Base-by-base conservation (phyloP, 2,797 vertebrate species). In the Pseudochromis fuscus region DNA sequence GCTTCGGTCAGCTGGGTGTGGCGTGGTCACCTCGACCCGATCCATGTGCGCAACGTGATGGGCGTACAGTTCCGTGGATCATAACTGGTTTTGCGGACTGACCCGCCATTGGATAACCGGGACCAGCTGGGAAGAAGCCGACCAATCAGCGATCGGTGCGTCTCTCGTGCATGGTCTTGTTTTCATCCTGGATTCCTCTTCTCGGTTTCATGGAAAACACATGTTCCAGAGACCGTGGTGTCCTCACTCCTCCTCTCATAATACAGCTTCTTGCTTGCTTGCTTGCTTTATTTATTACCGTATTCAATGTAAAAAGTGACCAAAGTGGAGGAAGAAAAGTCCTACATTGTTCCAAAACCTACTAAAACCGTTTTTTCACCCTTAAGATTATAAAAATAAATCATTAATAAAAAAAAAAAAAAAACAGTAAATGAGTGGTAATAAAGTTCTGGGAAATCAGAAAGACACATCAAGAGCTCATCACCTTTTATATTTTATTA, bases 21-120 rank as follows among this genome's bases (percentile, higher is more conserved):
- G 89, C 84, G 86, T 84, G 82, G 67, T 84, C 89, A 83, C 84
- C 72, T 80, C 82, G 38, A 72, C 65, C 75, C n/a, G 87, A 81
- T 85, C 87, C 89, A 90, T 90, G 89, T 91, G 91, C 86, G 65
- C 86, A 93, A 92, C 90, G 89, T 90, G 92, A 94, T 72, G 77
- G 80, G 74, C 52, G 85, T 83, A 35, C 59, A 24, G 66, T 28
- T 38, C 66, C 42, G 30, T 71, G 62, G 62, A 30, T 64, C 28
- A 27, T 77, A 77, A 81, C 78, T 88, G 75, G 74, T 61, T 79
- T 71, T 69, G 85, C 88, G 89, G 87, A 91, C 85, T 86, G 79
- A 24, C 2, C 24, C 1, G 24, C 10, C 74, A 93, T 92, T 92
- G 89, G 88, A 45, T 53, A 46, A 16, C 1, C 12, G 4, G 1